phyloP scores from a whole-genome alignment of 2,888 invertebrate species.

The Euphydryas editha region DNA sequence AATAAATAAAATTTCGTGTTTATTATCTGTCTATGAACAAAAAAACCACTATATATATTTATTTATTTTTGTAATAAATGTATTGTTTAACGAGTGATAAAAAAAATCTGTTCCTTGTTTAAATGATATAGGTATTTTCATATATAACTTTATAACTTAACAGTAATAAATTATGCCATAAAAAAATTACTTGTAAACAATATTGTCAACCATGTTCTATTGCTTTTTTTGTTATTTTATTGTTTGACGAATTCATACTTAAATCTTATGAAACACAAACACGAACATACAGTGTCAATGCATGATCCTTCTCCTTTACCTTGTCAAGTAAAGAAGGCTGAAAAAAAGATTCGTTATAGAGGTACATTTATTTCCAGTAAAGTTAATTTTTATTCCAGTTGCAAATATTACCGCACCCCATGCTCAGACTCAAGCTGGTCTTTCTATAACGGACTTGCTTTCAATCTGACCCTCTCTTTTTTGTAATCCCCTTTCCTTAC shows the following conservation, averaged over 20 bases:
- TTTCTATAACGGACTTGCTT: constrained; percentile 51
- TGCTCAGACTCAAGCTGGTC: constrained; percentile 41
- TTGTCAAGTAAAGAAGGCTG: not conserved
- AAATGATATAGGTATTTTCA: too few species aligned
- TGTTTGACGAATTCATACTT: not conserved
- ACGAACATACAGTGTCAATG: not conserved
- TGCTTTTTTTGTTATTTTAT: too few species aligned
- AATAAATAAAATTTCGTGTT: not conserved
- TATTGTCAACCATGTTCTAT: too few species aligned
- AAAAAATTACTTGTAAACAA: too few species aligned
- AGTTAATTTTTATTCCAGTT: constrained; percentile 32
- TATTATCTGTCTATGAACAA: not conserved
- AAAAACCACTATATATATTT: not conserved
- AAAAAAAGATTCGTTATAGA: constrained; percentile 7
- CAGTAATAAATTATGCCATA: too few species aligned
- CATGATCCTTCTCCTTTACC: not conserved
- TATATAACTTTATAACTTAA: too few species aligned
- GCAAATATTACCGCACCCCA: constrained; percentile 35
- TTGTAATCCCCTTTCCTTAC: constrained; percentile 65
- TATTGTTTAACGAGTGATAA: too few species aligned
- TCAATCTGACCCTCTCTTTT: constrained; percentile 61
- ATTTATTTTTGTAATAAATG: not conserved
- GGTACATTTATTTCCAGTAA: constrained; percentile 16
- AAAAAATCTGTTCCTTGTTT: too few species aligned
- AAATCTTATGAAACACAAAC: not conserved